Base-by-base conservation (phyloP, 2,113 vertebrate species). In the Silurus glanis region DNA sequence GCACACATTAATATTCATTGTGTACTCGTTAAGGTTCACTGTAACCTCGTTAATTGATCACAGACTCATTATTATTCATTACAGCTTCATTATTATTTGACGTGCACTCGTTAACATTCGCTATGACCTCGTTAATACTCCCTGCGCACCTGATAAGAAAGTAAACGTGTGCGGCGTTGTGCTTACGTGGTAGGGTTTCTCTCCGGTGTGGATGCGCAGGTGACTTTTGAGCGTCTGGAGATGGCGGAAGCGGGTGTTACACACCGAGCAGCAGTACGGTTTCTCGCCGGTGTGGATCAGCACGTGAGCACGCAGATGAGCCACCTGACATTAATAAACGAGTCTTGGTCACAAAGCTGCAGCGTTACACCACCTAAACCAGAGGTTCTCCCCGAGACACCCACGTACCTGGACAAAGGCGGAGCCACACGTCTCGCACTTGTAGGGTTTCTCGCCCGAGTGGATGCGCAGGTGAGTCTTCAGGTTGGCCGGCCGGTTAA, bases 381-480 rank as follows among this genome's bases (percentile, higher is more conserved):
- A 7, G 16, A 53, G 53, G 10, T 23, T 23, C 17, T 45, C 14
- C 12, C 49, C 4, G 37, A 8, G 0, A 0, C 6, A 2, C 23
- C 37, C 17, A 6, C 88, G 87, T 79, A 97, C 97, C 95, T 97
- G 97, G 1, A 97, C 97, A 16, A 97, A 97, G 71, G 96, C 91
- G 7, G 97, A 96, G 6, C 96, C 95, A 0, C 97, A 99, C 0
- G 98, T 99, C 91, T 99, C 97, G 1, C 98, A 99, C 92, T 99
- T 99, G 93, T 99, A 99, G 21, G 98, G 98, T 93, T 99, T 99
- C 91, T 99, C 98, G 88, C 98, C 98, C 0, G 98, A 99, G 94
- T 99, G 98, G 88, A 99, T 99, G 80, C 98, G 96, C 0, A 97
- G 97, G 85, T 99, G 98, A 0, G 98, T 99, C 94, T 99, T 99